phyloP scores from a whole-genome alignment of 64 coral and sea anemone genomes.

The Montipora cactus region DNA sequence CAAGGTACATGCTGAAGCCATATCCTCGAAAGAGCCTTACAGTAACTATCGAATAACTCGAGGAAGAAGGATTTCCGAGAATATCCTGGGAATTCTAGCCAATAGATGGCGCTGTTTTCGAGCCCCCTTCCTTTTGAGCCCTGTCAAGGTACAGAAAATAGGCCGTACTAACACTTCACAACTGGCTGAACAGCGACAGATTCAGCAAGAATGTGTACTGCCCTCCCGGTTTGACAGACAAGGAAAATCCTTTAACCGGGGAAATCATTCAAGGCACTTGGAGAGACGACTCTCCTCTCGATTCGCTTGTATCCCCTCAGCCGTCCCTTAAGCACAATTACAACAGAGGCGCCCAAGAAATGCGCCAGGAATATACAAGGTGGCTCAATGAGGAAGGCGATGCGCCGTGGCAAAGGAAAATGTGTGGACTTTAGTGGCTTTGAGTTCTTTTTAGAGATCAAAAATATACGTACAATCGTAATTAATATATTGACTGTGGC shows the following conservation, averaged over 20 bases:
- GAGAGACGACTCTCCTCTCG: too few species aligned
- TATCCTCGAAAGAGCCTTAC: background rate
- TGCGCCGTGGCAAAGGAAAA: background rate
- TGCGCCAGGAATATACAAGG: background rate
- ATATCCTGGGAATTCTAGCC: background rate
- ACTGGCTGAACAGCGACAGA: too few species aligned
- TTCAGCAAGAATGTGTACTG: too few species aligned
- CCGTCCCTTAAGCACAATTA: background rate
- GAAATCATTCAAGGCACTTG: too few species aligned
- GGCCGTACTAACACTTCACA: conserved; percentile 29
- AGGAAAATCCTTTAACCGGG: too few species aligned
- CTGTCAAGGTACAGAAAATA: conserved; percentile 19
- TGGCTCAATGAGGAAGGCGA: conserved; percentile 44
- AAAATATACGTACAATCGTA: too few species aligned
- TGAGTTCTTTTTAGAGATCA: too few species aligned
- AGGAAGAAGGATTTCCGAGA: background rate
- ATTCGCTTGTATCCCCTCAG: background rate
- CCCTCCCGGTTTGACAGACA: too few species aligned
- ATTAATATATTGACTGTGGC: background rate
- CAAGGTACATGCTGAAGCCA: too few species aligned
- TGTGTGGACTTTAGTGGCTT: conserved; percentile 48
- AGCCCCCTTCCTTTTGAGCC: too few species aligned
- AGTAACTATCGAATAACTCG: too few species aligned
- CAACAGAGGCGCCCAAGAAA: background rate
- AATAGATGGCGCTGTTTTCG: conserved; percentile 38